Base-by-base conservation (phyloP, 2,113 vertebrate species). In the Heliornis fulica region DNA sequence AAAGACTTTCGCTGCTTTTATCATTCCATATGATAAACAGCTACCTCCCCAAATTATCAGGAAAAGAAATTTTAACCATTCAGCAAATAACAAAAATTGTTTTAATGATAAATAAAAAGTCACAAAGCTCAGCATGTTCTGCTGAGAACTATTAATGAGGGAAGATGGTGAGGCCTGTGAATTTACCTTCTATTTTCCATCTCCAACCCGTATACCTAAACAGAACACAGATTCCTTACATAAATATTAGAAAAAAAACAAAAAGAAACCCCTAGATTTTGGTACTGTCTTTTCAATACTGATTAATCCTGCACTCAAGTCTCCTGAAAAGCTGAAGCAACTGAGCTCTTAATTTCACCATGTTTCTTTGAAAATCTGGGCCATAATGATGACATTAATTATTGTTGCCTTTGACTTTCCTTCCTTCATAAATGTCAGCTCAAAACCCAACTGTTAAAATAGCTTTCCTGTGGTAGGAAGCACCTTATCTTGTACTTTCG, bases 391-490 rank as follows among this genome's bases (percentile, higher is more conserved):
- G 92, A 95, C 80, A 96, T 96, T 94, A 96, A 96, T 96, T 94
- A 93, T 93, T 63, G 80, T 86, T 93, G 91, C 94, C 81, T 94
- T 94, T 97, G 96, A 96, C 94, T 96, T 94, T 61, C 96, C 95
- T 97, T 97, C 96, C 93, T 94, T 93, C 1, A 1, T 31, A 96
- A 96, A 88, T 93, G 95, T 90, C 97, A 95, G 93, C 79, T 87
- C 69, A 91, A 94, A 96, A 63, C 1, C 85, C 79, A 83, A 79
- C 74, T 46, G 93, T 85, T 94, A 97, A 94, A 96, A 95, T 94
- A 94, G 93, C 76, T 32, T 97, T 97, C 94, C 96, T 97, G 96
- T 90, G 88, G 90, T 96, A 97, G 97, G 97, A 97, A 97, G 79
- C 85, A 94, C 94, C 93, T 97, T 97, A 97, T 97, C 96, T 96